Evolutionary conservation across 2,797 vertebrate species (phyloP), one percentile per base, ranked within the genome.

Genomic region (Ctenochaetus hawaiiensis): DNA sequence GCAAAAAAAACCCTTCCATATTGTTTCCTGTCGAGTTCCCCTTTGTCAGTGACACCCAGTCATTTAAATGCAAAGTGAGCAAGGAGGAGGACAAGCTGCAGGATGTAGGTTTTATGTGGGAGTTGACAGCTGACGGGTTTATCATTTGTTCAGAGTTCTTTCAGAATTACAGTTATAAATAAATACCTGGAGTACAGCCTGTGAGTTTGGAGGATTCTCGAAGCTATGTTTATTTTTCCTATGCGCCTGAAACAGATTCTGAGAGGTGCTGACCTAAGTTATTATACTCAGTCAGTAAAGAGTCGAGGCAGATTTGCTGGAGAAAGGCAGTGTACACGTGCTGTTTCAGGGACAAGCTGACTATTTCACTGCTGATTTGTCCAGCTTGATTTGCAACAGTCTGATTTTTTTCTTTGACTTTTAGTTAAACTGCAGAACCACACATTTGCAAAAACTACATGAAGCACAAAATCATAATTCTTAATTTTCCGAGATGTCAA

Each of bases 111-210:
- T 90, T 81, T 65, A 71, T 75, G 69, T 73, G 67, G 72, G 79
- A 72, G 81, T 43, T 80, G 90, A 92, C 85, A 80, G 81, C 72
- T 88, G 85, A 89, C 22, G 18, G 73, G 60, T 77, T 84, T 72
- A 79, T 91, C 81, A 86, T 90, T 88, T 85, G 81, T 86, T 84
- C 67, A 77, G 70, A 61, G 49, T 82, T 73, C 49, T 75, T 22
- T 78, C 54, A 69, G 72, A 78, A 52, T 14, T 71, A 70, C 37
- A 51, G 74, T 73, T 84, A 73, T 69, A 84, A 89, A 91, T 90
- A 92, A 79, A 83, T 75, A 84, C 61, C 45, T 66, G 68, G 14
- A 72, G 71, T 56, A 71, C 73, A 81, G 59, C 39, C 72, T 62
- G 61, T 53, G 49, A 75, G 57, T 78, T 81, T 41, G 44, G 49